Percentiles rank a stretch among this genome's conserved stretches.
Evolutionary conservation across 2,888 invertebrate species (phyloP).

Genomic region (Philaethria dido): DNA sequence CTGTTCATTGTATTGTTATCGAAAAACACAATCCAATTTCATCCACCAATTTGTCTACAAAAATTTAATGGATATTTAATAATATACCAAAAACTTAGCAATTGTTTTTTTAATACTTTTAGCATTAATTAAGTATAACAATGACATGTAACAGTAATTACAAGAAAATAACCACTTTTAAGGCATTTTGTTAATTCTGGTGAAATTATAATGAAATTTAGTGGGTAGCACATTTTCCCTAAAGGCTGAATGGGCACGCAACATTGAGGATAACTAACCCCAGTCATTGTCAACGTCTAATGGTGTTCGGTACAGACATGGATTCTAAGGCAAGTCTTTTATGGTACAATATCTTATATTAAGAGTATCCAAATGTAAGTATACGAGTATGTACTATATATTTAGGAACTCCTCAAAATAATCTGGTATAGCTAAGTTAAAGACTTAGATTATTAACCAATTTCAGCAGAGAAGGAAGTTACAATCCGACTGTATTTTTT

Average conservation of each 20-base stretch:
- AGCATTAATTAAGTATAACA: constrained; percentile 4
- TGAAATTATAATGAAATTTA: constrained; percentile 44
- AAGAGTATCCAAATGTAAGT: too few species aligned
- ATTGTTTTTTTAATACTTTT: constrained; percentile 7
- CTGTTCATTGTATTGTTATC: too few species aligned
- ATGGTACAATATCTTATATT: neutral
- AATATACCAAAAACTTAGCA: neutral
- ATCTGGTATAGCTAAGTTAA: too few species aligned
- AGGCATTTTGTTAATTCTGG: constrained; percentile 14
- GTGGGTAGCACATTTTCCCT: constrained; percentile 53
- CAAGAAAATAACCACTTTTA: constrained; percentile 23
- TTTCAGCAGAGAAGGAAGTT: too few species aligned
- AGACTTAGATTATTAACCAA: too few species aligned
- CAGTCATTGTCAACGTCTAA: constrained; percentile 57
- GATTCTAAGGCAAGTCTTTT: constrained; percentile 62
- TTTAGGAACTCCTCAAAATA: too few species aligned
- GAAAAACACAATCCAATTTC: neutral
- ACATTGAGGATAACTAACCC: constrained; percentile 48
- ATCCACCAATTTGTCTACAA: neutral
- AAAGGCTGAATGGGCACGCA: constrained; percentile 52
- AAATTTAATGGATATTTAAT: constrained; percentile 3
- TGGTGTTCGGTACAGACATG: constrained; percentile 57
- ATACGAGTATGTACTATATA: too few species aligned
- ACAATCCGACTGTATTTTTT: too few species aligned
- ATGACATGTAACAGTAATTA: constrained; percentile 28